A percentile compares a stretch with the other conserved stretches of the same genome.
phyloP scores from a whole-genome alignment of 2,797 vertebrate genomes.

The Merluccius polli region DNA sequence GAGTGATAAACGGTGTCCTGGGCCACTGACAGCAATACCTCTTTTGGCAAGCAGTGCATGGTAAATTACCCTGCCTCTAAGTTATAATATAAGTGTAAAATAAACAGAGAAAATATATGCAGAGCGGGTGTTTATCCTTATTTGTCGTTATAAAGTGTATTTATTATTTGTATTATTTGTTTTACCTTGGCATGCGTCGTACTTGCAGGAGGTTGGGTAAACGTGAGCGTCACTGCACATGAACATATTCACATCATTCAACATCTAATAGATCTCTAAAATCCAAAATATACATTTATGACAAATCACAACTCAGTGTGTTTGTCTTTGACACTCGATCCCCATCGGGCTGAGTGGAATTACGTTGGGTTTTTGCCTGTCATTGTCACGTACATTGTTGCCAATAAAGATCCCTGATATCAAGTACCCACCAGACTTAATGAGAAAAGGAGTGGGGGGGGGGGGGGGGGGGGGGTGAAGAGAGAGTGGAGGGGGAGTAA shows the following conservation, averaged over 20 bases:
- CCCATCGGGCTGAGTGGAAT: background rate
- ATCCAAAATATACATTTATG: background rate
- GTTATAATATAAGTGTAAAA: background rate
- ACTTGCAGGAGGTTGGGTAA: background rate
- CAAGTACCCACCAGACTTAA: conserved; percentile 29
- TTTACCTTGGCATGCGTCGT: background rate
- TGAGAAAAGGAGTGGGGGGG: conserved; percentile 22
- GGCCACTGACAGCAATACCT: background rate
- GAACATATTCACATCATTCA: background rate
- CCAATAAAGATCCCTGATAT: conserved; percentile 48
- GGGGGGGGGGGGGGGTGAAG: conserved; percentile 45
- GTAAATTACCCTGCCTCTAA: background rate
- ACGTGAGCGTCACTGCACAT: background rate
- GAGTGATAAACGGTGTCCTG: background rate
- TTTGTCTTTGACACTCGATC: background rate
- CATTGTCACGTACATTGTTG: conserved; percentile 30
- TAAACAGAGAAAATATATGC: background rate
- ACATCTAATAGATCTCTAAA: background rate
- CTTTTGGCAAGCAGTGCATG: background rate
- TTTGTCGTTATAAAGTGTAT: background rate
- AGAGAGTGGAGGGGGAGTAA: conserved; percentile 43
- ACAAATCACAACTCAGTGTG: background rate
- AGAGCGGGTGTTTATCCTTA: background rate
- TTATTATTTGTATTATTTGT: background rate
- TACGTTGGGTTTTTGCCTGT: background rate